Evolutionary conservation across 2,888 invertebrate genomes (phyloP).

Genomic region (Drosophila demipolita): DNA sequence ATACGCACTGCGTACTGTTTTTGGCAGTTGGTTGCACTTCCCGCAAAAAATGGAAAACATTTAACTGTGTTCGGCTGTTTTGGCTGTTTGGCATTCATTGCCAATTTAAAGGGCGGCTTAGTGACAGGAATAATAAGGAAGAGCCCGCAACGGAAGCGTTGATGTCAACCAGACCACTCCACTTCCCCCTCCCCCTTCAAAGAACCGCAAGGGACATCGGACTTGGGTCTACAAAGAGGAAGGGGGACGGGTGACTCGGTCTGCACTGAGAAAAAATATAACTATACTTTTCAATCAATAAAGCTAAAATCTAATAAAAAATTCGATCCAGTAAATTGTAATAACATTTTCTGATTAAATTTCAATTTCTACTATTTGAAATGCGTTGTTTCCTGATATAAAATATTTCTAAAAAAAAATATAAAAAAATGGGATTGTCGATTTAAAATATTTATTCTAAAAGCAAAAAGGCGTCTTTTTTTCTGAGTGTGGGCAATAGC

Average conservation of each 20-base stretch:
- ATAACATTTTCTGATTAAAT: too few relatives aligned
- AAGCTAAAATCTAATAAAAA: too few relatives aligned
- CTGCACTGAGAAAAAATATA: neutral
- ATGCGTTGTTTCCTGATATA: neutral
- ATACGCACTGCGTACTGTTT: conserved; percentile 34
- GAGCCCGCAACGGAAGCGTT: conserved; percentile 73
- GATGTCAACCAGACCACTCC: conserved; percentile 62
- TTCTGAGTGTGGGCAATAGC: conserved; percentile 7
- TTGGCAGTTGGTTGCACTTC: conserved; percentile 66
- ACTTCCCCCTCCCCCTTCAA: conserved; percentile 16
- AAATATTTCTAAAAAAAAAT: neutral
- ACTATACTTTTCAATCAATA: neutral
- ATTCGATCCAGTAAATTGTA: too few relatives aligned
- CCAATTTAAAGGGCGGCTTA: conserved; percentile 80
- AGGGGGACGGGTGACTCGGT: neutral
- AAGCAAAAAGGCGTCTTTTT: neutral
- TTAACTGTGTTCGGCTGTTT: conserved; percentile 62
- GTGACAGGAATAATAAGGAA: conserved; percentile 79
- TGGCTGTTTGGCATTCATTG: conserved; percentile 79
- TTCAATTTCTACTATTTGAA: neutral
- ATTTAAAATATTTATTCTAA: neutral
- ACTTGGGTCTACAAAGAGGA: conserved; percentile 18
- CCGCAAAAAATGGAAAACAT: conserved; percentile 56
- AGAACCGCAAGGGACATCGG: conserved; percentile 60
- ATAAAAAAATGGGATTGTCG: neutral